Evolutionary conservation across 2,888 invertebrate genomes (phyloP).

Genomic region (Pollenia labialis): DNA sequence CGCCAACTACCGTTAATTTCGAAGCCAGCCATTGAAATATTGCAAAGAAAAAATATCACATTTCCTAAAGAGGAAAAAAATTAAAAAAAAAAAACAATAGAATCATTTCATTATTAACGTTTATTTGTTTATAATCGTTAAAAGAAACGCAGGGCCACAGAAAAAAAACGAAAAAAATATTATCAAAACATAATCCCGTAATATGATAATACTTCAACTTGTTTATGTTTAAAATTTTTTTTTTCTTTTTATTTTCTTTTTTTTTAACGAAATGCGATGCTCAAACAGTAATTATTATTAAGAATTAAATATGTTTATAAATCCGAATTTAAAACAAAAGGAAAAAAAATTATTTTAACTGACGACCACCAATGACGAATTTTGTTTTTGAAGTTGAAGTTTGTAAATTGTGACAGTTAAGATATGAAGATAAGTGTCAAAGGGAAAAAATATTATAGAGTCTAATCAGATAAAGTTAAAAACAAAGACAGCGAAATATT

Average conservation of each 20-base stretch:
- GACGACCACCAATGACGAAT: constrained; percentile 68
- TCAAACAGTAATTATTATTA: constrained; percentile 62
- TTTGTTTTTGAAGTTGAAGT: constrained; percentile 15
- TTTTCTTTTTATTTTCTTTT: constrained; percentile 7
- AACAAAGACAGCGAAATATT: neutral
- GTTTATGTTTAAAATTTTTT: constrained; percentile 60
- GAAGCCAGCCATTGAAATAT: constrained; percentile 57
- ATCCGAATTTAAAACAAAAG: constrained; percentile 51
- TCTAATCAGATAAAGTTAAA: constrained; percentile 27
- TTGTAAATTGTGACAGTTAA: constrained; percentile 14
- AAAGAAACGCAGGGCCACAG: constrained; percentile 47
- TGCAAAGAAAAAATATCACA: constrained; percentile 66
- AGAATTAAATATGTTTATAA: constrained; percentile 62
- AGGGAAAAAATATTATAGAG: neutral
- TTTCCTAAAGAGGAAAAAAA: constrained; percentile 60
- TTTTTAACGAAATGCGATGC: constrained; percentile 59
- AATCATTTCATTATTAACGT: constrained; percentile 61
- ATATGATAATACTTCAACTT: constrained; percentile 71
- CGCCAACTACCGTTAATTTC: constrained; percentile 70
- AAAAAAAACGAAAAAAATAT: constrained; percentile 37
- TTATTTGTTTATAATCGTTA: constrained; percentile 54
- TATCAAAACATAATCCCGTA: constrained; percentile 71
- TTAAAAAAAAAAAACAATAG: constrained; percentile 44
- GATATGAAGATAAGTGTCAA: constrained; percentile 43
- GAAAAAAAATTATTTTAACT: constrained; percentile 30